These are phyloP conservation scores for Netelia virgata DNA, from an alignment of 2,888 invertebrate genomes.

Conservation along the genomic window DNA sequence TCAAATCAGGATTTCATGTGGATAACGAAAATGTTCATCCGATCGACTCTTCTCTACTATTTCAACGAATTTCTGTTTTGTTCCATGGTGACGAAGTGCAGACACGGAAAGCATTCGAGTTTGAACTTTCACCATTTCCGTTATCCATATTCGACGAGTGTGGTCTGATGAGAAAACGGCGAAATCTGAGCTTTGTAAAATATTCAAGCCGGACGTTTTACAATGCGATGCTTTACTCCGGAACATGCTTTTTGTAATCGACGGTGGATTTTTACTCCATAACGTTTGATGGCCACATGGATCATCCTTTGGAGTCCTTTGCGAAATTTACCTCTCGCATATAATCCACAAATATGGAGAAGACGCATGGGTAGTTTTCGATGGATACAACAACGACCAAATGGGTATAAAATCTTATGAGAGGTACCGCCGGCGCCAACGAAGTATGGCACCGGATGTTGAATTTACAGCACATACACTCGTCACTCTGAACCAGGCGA, in stretches of 20 bases:
- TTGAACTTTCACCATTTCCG: constrained; percentile 16
- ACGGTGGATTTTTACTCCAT: constrained; percentile 20
- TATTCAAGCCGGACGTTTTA: constrained; percentile 24
- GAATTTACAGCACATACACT: constrained; percentile 60
- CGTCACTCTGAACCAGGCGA: constrained; percentile 63
- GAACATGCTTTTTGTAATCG: constrained; percentile 1
- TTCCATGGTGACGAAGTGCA: constrained; percentile 67
- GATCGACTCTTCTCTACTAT: constrained; percentile 72
- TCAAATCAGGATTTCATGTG: too few relatives aligned
- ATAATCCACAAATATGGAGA: constrained; percentile 19
- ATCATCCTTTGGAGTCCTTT: too few relatives aligned
- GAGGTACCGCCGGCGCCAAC: constrained; percentile 58
- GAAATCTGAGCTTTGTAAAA: constrained; percentile 18
- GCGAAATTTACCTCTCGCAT: constrained; percentile 16
- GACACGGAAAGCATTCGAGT: constrained; percentile 48
- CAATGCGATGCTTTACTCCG: not conserved
- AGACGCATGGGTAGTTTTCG: constrained; percentile 64
- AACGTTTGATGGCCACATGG: too few relatives aligned
- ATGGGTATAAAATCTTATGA: constrained; percentile 68
- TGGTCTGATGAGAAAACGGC: constrained; percentile 23
- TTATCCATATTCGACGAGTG: constrained; percentile 22
- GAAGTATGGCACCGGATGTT: constrained; percentile 64
- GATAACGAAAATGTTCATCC: constrained; percentile 49
- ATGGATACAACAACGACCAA: constrained; percentile 67
- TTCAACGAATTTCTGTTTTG: constrained; percentile 71